Evolutionary conservation across 2,888 invertebrate species (phyloP).

Genomic region (Lasioglossum zephyrum): DNA sequence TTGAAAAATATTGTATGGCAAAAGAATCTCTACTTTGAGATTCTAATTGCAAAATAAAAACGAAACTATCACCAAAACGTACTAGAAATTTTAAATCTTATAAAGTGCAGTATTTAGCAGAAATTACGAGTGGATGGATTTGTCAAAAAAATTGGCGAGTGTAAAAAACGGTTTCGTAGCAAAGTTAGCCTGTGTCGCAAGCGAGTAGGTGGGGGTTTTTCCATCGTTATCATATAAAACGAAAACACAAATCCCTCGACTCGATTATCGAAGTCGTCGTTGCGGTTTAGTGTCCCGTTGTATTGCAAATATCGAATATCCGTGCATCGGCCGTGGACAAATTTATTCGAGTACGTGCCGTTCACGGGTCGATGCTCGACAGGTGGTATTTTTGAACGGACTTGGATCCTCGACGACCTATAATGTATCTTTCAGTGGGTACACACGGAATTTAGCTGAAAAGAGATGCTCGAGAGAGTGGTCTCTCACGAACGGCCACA

Average conservation of each 20-base stretch:
- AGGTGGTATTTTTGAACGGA: conserved; percentile 48
- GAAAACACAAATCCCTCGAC: background rate
- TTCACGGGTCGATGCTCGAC: conserved; percentile 29
- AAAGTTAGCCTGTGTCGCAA: background rate
- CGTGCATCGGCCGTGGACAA: conserved; percentile 7
- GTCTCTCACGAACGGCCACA: background rate
- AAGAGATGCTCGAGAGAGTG: background rate
- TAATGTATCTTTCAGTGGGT: background rate
- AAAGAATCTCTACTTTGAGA: no score
- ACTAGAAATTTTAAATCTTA: no score
- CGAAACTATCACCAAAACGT: no score
- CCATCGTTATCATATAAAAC: conserved; percentile 10
- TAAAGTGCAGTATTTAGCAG: background rate
- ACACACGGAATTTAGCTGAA: conserved; percentile 11
- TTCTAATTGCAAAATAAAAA: no score
- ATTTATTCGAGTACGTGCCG: conserved; percentile 41
- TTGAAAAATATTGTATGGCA: no score
- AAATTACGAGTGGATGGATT: no score
- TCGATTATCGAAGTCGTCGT: conserved; percentile 28
- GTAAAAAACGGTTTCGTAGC: background rate
- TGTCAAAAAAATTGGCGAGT: no score
- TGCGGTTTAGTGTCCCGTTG: conserved; percentile 7
- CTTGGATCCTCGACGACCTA: conserved; percentile 2
- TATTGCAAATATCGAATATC: conserved; percentile 27
- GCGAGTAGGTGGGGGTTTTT: background rate